phyloP scores from a whole-genome alignment of 2,888 invertebrate genomes.

The Slavum lentiscoides region DNA sequence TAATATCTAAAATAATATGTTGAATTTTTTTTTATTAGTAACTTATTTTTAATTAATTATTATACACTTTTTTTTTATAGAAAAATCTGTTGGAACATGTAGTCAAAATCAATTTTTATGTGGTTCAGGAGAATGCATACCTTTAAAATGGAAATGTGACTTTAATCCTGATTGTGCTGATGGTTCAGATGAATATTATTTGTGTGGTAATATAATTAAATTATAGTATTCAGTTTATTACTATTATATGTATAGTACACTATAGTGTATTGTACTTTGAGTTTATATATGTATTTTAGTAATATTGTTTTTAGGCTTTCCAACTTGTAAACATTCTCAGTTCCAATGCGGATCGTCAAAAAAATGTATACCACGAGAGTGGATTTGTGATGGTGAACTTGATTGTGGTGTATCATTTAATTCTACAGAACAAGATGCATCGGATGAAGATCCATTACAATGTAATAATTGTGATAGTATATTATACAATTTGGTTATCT shows the following conservation, averaged over 20 bases:
- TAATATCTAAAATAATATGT: background rate
- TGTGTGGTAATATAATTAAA: conserved; percentile 62
- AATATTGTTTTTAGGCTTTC: conserved; percentile 61
- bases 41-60: background rate
- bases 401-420: conserved; percentile 71
- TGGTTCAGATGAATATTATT: conserved; percentile 67
- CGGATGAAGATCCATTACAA: conserved; percentile 71
- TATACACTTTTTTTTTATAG: background rate
- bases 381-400: conserved; percentile 77
- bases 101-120: conserved; percentile 64
- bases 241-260: background rate
- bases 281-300: conserved; percentile 53
- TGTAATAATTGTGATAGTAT: conserved; percentile 61
- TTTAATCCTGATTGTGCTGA: conserved; percentile 68
- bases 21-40: background rate
- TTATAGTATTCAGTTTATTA: background rate
- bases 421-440: conserved; percentile 62
- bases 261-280: conserved; percentile 49
- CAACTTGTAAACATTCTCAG: conserved; percentile 69
- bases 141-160: conserved; percentile 69
- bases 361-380: conserved; percentile 74
- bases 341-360: conserved; percentile 74
- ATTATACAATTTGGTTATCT: background rate
- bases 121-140: conserved; percentile 68
- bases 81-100: conserved; percentile 51